These are phyloP conservation scores for Galagoides demidoff DNA, from an alignment of 2,797 vertebrate species.

Conservation along the genomic window DNA sequence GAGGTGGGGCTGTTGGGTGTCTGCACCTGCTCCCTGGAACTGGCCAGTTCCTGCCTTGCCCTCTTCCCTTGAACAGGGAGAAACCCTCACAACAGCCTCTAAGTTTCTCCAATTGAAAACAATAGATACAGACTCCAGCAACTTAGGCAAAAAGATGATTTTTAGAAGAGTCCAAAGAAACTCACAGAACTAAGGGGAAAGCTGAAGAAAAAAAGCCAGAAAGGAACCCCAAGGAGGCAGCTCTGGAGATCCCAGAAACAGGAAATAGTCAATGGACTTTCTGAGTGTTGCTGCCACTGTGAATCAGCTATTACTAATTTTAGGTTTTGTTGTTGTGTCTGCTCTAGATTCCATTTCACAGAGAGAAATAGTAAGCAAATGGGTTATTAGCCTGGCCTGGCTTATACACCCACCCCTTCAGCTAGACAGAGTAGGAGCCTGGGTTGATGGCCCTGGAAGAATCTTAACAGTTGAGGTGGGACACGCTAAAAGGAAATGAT, in stretches of 20 bases:
- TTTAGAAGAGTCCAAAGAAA: not conserved
- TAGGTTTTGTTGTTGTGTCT: not conserved
- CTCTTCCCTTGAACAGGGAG: not conserved
- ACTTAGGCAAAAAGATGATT: not conserved
- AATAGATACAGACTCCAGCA: not conserved
- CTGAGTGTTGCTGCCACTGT: no score
- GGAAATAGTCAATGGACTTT: not conserved
- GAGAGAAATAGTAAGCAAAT: not conserved
- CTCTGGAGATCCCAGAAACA: not conserved
- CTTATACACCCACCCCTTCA: not conserved
- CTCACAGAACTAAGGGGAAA: not conserved
- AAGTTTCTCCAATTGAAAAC: not conserved
- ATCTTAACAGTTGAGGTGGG: not conserved
- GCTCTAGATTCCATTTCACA: not conserved
- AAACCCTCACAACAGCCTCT: not conserved
- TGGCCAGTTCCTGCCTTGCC: not conserved
- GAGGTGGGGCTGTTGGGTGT: no score
- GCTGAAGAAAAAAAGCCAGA: not conserved
- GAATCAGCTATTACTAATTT: not conserved
- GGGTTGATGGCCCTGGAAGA: not conserved
- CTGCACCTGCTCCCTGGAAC: not conserved
- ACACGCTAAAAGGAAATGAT: not conserved
- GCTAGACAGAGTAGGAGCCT: not conserved
- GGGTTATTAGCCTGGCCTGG: not conserved
- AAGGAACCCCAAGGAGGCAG: not conserved